Evolutionary conservation across 1,140 invertebrate species (phyloP), one percentile per base, ranked within the genome.

Genomic region (Solenopsis invicta): DNA sequence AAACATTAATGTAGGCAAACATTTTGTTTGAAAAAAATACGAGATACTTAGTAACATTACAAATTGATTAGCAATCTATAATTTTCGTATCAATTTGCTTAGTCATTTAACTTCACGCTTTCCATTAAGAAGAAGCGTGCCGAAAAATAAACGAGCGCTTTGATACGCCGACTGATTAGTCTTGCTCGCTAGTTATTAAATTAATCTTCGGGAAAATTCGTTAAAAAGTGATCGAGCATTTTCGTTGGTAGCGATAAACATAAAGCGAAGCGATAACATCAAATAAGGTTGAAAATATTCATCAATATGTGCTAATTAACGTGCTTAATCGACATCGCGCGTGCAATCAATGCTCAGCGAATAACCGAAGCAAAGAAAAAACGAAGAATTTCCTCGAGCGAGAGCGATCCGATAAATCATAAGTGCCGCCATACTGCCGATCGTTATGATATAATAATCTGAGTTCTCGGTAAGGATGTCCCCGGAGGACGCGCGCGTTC

Each of bases 371-470:
- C 37, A 59, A 6, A 52, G 37, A 37, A 18, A 18, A 54, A 61
- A 12, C 34, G 21, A 66, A 54, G 21, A 16, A 45, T 37, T 54
- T 66, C 50, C 48, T 45, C 29, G 16, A 86, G 59, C 64, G 45
- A 85, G 50, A 85, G 62, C 21, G 8, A 18, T 50, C 69, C 50
- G 71, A 87, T 84, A 85, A 80, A 74, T 74, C 69, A 72, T 64
- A 74, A 74, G 82, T 61, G 16, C 78, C 48, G 78, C 67, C 29
- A 50, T 64, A 59, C 50, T 87, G 54, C 66, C 69, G 81, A 85
- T 85, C 81, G 81, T 62, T 62, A 62, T 75, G 71, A 85, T 76
- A 85, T 76, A 76, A 85, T 85, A 85, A 85, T 85, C 81, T 85
- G 56, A 76, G 34, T 85, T 85, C 81, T 85, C 71, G 29, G 67